phyloP scores from a whole-genome alignment of 1,140 invertebrate species.

The Dinoponera quadriceps region DNA sequence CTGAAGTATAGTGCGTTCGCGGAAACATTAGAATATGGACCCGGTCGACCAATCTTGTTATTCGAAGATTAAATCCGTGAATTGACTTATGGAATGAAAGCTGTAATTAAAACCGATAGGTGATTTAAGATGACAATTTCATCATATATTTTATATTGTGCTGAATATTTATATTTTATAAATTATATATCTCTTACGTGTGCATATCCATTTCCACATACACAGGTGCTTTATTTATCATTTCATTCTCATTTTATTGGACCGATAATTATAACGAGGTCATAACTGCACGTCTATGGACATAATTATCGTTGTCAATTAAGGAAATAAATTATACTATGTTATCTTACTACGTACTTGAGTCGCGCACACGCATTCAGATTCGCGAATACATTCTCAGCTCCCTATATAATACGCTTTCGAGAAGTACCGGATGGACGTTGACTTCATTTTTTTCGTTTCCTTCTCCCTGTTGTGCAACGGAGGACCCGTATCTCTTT shows the following conservation, averaged over 20 bases:
- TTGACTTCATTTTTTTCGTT: slow-evolving; percentile 15
- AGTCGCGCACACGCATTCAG: background rate
- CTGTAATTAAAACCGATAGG: too few species aligned
- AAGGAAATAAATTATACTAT: slow-evolving; percentile 34
- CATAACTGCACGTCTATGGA: background rate
- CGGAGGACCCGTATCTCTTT: slow-evolving; percentile 36
- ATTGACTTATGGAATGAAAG: too few species aligned
- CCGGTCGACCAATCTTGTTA: too few species aligned
- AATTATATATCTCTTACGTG: background rate
- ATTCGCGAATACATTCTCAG: background rate
- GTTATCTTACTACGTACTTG: background rate
- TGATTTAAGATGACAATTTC: too few species aligned
- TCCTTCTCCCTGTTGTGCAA: slow-evolving; percentile 35
- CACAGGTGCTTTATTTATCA: too few species aligned
- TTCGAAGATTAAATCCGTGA: too few species aligned
- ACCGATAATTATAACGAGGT: background rate
- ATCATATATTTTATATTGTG: too few species aligned
- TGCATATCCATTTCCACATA: background rate
- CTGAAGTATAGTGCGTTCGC: too few species aligned
- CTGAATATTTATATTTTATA: background rate
- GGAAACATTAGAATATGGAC: too few species aligned
- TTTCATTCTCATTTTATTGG: background rate
- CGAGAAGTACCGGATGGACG: slow-evolving; percentile 22
- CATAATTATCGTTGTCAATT: background rate
- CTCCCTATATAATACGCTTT: slow-evolving; percentile 4